Base-by-base conservation (phyloP, 64 coral and sea anemone species). In the Actinia tenebrosa region DNA sequence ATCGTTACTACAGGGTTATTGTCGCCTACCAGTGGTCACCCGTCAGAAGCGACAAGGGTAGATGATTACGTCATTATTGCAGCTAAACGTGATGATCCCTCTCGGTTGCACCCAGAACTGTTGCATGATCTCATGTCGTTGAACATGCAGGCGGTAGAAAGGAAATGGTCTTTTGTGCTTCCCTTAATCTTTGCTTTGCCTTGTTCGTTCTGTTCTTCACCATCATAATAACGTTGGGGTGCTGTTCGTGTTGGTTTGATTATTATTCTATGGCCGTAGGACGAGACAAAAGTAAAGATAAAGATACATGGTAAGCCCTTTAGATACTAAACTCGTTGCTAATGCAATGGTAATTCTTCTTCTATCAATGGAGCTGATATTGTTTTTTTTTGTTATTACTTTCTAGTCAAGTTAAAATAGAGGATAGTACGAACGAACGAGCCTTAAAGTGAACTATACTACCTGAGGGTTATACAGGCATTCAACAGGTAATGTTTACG, bases 121-220 rank as follows among this genome's bases (percentile, higher is more conserved):
- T 79, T 6, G 16, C 13, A 91, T 94, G 92, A 94, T 91, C 86
- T 94, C 93, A 91, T 91, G 44, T 85, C 42, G 71, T 19, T 62
- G 68, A 94, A 91, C 87, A 94, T 94, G 93, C 82, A 72, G 86
- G 87, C 30, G 53, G 43, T 27, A 79, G 85, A 46, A 82, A 90
- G 87, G 94, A 93, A 69, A 96, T 96, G 94, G 94, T 96, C 53
- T 96, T 96, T 93, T 96, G 94, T 80, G 94, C 94, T 87, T 96
- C 94, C 55, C 86, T 96, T 45, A 96, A 96, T 84, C 88, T 96
- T 22, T 96, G 94, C 77, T 96, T 96, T 93, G 94, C 91, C 26
- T 78, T 96, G 69, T 96, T 96, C 45, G 94, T 96, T 22, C 64
- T 96, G 61, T 96, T 96, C 30, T 96, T 96, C 77, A 96, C 94